A percentile compares a stretch with the other conserved stretches of the same genome.
phyloP scores from a whole-genome alignment of 2,797 vertebrate species.

The Jordanella pulchra region DNA sequence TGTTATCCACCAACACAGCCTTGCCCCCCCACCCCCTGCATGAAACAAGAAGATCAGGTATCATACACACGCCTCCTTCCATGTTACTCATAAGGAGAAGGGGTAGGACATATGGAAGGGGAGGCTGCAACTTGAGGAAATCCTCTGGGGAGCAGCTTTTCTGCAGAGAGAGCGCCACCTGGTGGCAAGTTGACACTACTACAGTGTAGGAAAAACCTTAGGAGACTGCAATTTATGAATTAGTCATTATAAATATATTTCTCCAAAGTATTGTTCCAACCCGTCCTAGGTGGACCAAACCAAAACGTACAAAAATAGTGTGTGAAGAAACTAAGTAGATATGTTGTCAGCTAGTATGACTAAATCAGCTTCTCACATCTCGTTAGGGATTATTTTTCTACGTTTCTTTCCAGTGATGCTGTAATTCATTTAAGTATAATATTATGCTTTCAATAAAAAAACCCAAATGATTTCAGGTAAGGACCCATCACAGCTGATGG shows the following conservation, averaged over 20 bases:
- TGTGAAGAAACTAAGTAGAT: neutral
- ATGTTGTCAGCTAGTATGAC: neutral
- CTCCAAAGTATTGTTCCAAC: neutral
- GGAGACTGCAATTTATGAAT: too few species aligned
- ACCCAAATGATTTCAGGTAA: neutral
- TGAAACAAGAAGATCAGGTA: conserved; percentile 41
- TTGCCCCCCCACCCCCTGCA: neutral
- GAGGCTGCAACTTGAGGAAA: conserved; percentile 34
- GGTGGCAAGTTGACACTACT: conserved; percentile 32
- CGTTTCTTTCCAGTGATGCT: neutral
- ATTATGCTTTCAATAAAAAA: too few species aligned
- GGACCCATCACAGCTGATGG: neutral
- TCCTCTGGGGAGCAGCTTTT: conserved; percentile 25
- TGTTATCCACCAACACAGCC: conserved; percentile 1
- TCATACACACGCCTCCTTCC: conserved; percentile 21
- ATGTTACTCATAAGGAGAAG: conserved; percentile 17
- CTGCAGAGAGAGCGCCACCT: conserved; percentile 53
- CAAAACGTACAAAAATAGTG: neutral
- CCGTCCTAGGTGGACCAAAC: neutral
- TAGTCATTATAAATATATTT: neutral
- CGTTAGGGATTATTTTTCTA: neutral
- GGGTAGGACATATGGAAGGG: conserved; percentile 31
- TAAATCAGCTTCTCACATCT: neutral
- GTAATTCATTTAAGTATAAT: neutral
- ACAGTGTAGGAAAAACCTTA: conserved; percentile 13